Evolutionary conservation across 2,888 invertebrate species (phyloP), one percentile per base, ranked within the genome.

Genomic region (Escarpia spicata): DNA sequence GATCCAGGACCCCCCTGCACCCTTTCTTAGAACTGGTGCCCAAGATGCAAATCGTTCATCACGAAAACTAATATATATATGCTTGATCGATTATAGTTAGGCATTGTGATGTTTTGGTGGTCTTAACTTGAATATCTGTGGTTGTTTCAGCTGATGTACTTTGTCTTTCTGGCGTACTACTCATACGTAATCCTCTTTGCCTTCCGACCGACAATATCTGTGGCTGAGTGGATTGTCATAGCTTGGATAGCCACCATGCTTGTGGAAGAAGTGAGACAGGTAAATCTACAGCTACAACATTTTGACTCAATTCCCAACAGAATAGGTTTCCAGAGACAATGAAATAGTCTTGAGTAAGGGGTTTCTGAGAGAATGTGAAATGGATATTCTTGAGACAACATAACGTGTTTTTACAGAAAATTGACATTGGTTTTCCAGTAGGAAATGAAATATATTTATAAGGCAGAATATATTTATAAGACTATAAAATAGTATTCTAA

Each of bases 141-240:
- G 94, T 91, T 43, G 92, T 94, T 95, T 44, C 95, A 96, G 96
- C 31, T 96, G 75, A 94, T 95, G 93, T 96, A 96, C 94, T 91
- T 96, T n/a, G 92, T 95, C 10, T 96, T 96, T 94, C 95, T 96
- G 91, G 58, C 94, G 3, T 93, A 96, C 90, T 96, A 96, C 94
- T 95, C 96, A 8, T 97, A 96, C 94, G 95, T 96, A 95, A 94
- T 96, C 43, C 94, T 96, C 93, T 96, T 96, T 93, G 96, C 96
- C 93, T 96, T 96, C 94, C 94, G 94, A 19, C 93, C 93, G 43
- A 52, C 93, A 44, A 94, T 95, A 52, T 94, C 95, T 15, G 94
- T 95, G 31, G 92, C 95, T 15, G 97, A 97, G 93, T 94, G 94
- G 90, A 92, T 96, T 12, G 95, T 96, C 89, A 95, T 96, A 52